Percentiles rank a stretch among this genome's conserved stretches.
phyloP scores from a whole-genome alignment of 2,888 invertebrate genomes.

The Lordiphosa andalusiaca region DNA sequence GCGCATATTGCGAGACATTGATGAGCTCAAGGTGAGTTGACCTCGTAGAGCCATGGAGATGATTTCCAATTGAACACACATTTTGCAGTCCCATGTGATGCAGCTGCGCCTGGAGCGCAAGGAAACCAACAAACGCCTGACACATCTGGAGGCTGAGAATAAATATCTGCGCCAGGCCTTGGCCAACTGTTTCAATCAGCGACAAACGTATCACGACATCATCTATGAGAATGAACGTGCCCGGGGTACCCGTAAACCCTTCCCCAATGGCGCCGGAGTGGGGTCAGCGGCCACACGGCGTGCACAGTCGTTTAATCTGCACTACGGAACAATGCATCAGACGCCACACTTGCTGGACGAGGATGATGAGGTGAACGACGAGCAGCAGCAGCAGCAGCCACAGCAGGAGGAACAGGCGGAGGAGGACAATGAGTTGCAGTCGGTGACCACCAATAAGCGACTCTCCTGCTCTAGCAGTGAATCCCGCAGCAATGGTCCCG shows the following conservation, averaged over 20 bases:
- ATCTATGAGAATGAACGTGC: conserved; percentile 77
- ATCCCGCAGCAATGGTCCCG: conserved; percentile 47
- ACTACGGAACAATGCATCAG: conserved; percentile 79
- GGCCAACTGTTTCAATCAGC: conserved; percentile 75
- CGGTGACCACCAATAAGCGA: conserved; percentile 34
- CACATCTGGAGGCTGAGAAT: conserved; percentile 86
- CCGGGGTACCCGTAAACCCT: conserved; percentile 67
- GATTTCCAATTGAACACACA: neutral
- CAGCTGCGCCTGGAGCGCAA: conserved; percentile 84
- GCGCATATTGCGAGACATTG: conserved; percentile 79
- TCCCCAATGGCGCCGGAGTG: conserved; percentile 47
- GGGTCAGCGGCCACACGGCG: conserved; percentile 50
- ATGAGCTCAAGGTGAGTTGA: conserved; percentile 78
- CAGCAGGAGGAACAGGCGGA: conserved; percentile 27
- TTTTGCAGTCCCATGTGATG: conserved; percentile 84
- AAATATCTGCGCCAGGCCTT: conserved; percentile 80
- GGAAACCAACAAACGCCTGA: conserved; percentile 85
- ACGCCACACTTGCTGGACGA: conserved; percentile 70
- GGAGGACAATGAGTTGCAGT: conserved; percentile 29
- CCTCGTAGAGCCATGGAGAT: neutral
- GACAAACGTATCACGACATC: conserved; percentile 62
- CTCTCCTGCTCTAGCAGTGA: conserved; percentile 55
- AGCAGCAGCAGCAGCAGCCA: conserved; percentile 33
- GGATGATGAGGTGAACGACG: conserved; percentile 57
- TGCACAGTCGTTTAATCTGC: conserved; percentile 76